Conservation (phyloP, 1,140 invertebrate species). For the Stenopsyche tienmushanensis region DNA sequence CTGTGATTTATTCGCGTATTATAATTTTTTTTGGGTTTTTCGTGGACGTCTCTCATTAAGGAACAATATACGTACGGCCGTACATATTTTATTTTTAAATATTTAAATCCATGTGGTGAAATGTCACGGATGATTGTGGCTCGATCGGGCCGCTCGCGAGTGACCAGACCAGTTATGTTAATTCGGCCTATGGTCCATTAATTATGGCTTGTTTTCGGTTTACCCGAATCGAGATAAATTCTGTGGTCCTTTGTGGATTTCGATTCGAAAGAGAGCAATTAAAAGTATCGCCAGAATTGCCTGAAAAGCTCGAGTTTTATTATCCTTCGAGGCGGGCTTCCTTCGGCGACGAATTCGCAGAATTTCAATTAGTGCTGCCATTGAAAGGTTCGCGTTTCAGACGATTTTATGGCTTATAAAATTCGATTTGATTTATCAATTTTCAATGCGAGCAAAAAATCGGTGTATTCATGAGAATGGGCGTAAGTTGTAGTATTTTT, state of each 20-base stretch:
- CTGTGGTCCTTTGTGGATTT: not conserved
- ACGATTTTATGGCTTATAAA: conserved; percentile 16
- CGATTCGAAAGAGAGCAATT: not conserved
- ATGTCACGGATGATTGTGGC: not conserved
- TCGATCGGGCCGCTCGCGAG: conserved; percentile 3
- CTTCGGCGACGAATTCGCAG: not conserved
- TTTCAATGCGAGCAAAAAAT: no score
- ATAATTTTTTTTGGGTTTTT: no score
- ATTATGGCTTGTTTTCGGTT: conserved; percentile 18
- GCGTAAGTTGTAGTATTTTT: no score
- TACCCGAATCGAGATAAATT: not conserved
- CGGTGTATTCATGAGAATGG: no score
- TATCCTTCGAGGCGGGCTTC: not conserved
- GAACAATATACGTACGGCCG: no score
- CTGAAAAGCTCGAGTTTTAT: not conserved
- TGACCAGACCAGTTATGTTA: conserved; percentile 15
- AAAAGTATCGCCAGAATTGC: not conserved
- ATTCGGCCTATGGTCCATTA: conserved; percentile 5
- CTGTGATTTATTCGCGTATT: not conserved
- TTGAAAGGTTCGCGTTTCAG: not conserved
- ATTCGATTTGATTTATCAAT: no score
- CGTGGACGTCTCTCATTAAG: no score
- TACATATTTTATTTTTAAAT: no score
- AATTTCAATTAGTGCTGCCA: not conserved
- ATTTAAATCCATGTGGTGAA: no score